phyloP scores from a whole-genome alignment of 2,113 vertebrate genomes.

The Gambusia holbrooki region DNA sequence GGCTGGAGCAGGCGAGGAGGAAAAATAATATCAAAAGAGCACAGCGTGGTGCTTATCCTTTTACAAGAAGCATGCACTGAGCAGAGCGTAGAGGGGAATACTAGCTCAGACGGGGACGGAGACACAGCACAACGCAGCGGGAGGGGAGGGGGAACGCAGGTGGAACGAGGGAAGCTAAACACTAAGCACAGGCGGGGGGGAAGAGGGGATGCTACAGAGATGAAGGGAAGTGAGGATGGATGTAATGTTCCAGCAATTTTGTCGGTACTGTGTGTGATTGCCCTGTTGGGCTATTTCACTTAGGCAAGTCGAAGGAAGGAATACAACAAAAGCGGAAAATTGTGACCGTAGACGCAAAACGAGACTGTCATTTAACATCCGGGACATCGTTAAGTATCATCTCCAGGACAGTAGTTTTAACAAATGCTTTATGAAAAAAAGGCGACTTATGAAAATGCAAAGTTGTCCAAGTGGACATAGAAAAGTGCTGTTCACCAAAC shows the following conservation, averaged over 20 bases:
- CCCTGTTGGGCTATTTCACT: slow-evolving; percentile 38
- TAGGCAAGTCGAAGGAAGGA: slow-evolving; percentile 33
- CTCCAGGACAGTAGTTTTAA: slow-evolving; percentile 4
- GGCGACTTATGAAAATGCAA: slow-evolving; percentile 41
- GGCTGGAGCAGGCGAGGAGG: slow-evolving; percentile 59
- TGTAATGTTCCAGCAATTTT: slow-evolving; percentile 45
- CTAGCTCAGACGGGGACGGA: slow-evolving; percentile 56
- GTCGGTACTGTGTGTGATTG: slow-evolving; percentile 41
- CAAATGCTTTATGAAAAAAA: slow-evolving; percentile 29
- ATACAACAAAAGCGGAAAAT: slow-evolving; percentile 24
- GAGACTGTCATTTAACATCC: slow-evolving; percentile 17
- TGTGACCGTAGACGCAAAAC: slow-evolving; percentile 3
- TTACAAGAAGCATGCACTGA: slow-evolving; percentile 70
- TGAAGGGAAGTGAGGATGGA: slow-evolving; percentile 50
- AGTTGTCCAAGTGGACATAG: slow-evolving; percentile 59
- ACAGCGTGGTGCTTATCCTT: slow-evolving; percentile 71
- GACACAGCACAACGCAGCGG: slow-evolving; percentile 58
- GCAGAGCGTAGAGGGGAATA: slow-evolving; percentile 61
- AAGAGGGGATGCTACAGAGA: slow-evolving; percentile 38
- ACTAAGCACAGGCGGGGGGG: slow-evolving; percentile 37
- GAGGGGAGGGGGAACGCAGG: slow-evolving; percentile 45
- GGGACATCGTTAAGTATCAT: slow-evolving; percentile 19
- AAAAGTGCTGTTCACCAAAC: slow-evolving; percentile 67
- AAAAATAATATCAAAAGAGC: slow-evolving; percentile 76
- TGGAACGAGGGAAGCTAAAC: slow-evolving; percentile 56